Percentiles rank a stretch among this genome's conserved stretches.
phyloP scores from a whole-genome alignment of 2,888 invertebrate species.

The Meandrusa payeni region DNA sequence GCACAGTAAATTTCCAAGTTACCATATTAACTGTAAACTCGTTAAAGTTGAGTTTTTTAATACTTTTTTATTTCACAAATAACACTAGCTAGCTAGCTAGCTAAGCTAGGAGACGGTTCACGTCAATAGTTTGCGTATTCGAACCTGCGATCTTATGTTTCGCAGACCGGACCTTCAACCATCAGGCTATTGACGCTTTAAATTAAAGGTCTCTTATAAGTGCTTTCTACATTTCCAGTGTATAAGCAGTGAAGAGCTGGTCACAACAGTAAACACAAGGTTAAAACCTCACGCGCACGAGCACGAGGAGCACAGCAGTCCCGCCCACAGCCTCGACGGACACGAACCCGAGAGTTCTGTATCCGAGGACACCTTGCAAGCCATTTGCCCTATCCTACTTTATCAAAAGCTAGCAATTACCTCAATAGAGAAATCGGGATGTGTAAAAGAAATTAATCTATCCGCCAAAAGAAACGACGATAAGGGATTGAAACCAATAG shows the following conservation, averaged over 20 bases:
- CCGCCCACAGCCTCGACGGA: constrained; percentile 33
- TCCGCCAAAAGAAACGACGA: constrained; percentile 35
- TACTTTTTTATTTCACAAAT: no score
- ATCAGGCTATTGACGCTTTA: no score
- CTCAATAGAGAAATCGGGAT: constrained; percentile 77
- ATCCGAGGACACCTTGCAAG: constrained; percentile 59
- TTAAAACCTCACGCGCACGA: constrained; percentile 52
- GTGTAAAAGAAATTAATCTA: constrained; percentile 64
- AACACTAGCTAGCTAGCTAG: no score
- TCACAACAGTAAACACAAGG: constrained; percentile 62
- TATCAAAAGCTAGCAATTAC: constrained; percentile 83
- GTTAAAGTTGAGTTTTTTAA: no score
- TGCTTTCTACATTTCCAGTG: constrained; percentile 50
- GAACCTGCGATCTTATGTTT: no score
- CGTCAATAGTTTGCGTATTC: no score
- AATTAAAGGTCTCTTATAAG: no score
- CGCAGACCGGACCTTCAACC: no score
- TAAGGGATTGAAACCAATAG: constrained; percentile 27
- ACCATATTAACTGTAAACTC: no score
- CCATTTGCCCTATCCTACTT: constrained; percentile 84
- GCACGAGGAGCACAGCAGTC: constrained; percentile 35
- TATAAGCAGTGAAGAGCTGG: constrained; percentile 66
- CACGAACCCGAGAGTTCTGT: constrained; percentile 44
- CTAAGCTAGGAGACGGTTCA: no score
- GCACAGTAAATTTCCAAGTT: no score